phyloP scores from a whole-genome alignment of 2,888 invertebrate species.

The Erynnis tages region DNA sequence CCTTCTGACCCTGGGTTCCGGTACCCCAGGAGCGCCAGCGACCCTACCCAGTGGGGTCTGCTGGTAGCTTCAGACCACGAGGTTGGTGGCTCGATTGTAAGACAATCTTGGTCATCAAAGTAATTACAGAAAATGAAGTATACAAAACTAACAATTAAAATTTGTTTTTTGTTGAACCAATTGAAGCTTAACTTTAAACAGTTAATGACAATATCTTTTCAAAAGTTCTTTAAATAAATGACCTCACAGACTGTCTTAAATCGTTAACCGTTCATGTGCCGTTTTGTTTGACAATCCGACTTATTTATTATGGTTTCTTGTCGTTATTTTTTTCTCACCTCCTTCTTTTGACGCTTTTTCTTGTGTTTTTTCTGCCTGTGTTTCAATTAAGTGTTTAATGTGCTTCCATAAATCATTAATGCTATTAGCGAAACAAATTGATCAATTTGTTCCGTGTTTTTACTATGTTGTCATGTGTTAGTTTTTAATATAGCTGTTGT shows the following conservation, averaged over 20 bases:
- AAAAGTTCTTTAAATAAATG: constrained; percentile 19
- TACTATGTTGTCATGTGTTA: constrained; percentile 32
- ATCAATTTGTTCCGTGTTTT: constrained; percentile 37
- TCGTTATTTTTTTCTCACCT: constrained; percentile 32
- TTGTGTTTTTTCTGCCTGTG: constrained; percentile 37
- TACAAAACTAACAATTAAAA: not conserved
- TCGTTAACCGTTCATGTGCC: constrained; percentile 33
- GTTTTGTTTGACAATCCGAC: constrained; percentile 37
- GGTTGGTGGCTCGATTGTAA: constrained; percentile 40
- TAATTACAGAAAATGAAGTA: not conserved
- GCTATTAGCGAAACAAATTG: constrained; percentile 40
- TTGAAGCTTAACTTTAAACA: constrained; percentile 6
- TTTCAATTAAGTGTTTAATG: constrained; percentile 40
- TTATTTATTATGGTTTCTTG: constrained; percentile 38
- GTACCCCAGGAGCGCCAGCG: constrained; percentile 46
- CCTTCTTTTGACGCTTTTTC: constrained; percentile 38
- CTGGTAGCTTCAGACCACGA: constrained; percentile 58
- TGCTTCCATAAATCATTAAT: constrained; percentile 43
- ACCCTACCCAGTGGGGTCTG: constrained; percentile 53
- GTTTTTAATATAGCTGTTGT: constrained; percentile 26
- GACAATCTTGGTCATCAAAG: constrained; percentile 33
- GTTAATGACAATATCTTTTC: constrained; percentile 14
- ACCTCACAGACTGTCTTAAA: constrained; percentile 37
- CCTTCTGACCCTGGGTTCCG: constrained; percentile 36
- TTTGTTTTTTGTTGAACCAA: not conserved